Evolutionary conservation across 2,888 invertebrate genomes (phyloP), one percentile per base, ranked within the genome.

Genomic region (Tanaodytes sp.): DNA sequence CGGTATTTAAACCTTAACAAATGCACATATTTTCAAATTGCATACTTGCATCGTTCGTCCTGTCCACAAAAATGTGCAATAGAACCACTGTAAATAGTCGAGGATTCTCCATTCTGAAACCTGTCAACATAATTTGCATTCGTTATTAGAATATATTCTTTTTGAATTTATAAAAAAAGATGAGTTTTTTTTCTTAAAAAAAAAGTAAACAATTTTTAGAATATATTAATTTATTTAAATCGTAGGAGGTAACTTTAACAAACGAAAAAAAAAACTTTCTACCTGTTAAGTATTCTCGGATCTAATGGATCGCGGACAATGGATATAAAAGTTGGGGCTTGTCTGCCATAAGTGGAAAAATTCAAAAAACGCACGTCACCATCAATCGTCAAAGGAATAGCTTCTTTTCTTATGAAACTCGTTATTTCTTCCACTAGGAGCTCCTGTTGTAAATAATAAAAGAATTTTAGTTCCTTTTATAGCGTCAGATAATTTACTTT

Each of bases 61-160:
- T 90, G 89, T 15, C 91, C 90, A 76, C 90, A 91, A 79, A 90
- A 90, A 79, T 89, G 89, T 0, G 90, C 88, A 71, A 90, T 87
- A 6, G 87, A 88, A 76, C 87, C 86, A 11, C 82, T 79, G 72
- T 86, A 85, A 18, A 82, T 77, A 12, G 76, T 76, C 15, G 80
- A 66, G 20, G 86, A 86, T 15, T 83, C 81, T 55, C 85, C 85
- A 58, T 76, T 77, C 23, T 72, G 71, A 63, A 79, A 80, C 51
- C 82, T 84, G 48, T 4, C 3, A 12, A 12, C 6, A 33, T n/a
- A 8, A 33, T 23, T 49, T 62, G 5, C 27, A 27, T 27, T n/a
- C n/a, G n/a, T n/a, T n/a, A n/a, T n/a, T n/a, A n/a, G n/a, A n/a
- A n/a, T n/a, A n/a, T n/a, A n/a, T n/a, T n/a, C n/a, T n/a, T n/a